phyloP scores from a whole-genome alignment of 2,888 invertebrate genomes.

The Amphiduros pacificus region DNA sequence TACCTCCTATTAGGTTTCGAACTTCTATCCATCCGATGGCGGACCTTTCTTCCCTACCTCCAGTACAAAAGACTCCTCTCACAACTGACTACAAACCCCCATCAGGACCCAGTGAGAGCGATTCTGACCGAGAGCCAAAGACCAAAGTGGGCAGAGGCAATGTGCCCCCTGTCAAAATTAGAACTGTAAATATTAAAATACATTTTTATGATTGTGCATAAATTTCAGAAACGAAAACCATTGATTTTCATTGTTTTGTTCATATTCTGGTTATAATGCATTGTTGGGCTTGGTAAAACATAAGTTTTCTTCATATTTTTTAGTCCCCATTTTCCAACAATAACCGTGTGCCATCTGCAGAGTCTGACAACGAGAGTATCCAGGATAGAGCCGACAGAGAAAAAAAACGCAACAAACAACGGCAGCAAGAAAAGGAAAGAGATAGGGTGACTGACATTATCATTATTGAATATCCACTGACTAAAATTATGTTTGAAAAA shows the following conservation, averaged over 20 bases:
- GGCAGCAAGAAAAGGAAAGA: background rate
- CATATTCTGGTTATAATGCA: too few species aligned
- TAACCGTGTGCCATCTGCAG: too few species aligned
- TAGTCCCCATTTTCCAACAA: too few species aligned
- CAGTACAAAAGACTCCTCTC: too few species aligned
- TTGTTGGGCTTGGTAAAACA: too few species aligned
- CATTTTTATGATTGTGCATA: background rate
- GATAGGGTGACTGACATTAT: too few species aligned
- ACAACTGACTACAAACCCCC: slow-evolving; percentile 1
- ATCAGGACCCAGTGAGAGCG: background rate
- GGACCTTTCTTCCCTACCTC: background rate
- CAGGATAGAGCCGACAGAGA: background rate
- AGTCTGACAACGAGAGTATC: background rate
- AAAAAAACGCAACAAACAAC: background rate
- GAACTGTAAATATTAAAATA: slow-evolving; percentile 10
- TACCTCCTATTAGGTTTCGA: slow-evolving; percentile 4
- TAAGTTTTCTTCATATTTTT: too few species aligned
- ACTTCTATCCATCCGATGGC: slow-evolving; percentile 9
- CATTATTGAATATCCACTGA: too few species aligned
- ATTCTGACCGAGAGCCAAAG: background rate
- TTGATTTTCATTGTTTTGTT: too few species aligned
- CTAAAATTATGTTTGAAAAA: too few species aligned
- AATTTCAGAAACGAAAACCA: too few species aligned
- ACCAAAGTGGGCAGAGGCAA: background rate
- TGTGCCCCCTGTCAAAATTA: slow-evolving; percentile 3